These are phyloP conservation scores for Diplogasteroides magnus DNA, from an alignment of 1,140 invertebrate genomes.

Conservation along the genomic window DNA sequence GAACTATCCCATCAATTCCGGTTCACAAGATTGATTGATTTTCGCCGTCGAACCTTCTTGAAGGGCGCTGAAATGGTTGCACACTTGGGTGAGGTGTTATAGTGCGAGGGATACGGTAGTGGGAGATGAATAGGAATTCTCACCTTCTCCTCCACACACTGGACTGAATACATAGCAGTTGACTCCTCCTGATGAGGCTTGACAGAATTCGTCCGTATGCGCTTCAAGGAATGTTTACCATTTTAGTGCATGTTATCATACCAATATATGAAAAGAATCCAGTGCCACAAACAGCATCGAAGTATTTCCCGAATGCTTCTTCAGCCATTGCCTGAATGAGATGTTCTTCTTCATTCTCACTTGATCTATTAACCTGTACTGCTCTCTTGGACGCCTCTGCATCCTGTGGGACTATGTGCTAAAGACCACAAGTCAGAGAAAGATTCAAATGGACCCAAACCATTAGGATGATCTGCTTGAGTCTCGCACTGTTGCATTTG, in stretches of 20 bases:
- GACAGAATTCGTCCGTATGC: constrained; percentile 33
- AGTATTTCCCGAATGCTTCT: constrained; percentile 15
- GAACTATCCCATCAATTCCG: too few relatives aligned
- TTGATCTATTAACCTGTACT: too few relatives aligned
- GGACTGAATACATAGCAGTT: constrained; percentile 32
- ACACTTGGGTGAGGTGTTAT: too few relatives aligned
- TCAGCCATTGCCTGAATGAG: constrained; percentile 33
- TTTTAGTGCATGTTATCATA: background rate
- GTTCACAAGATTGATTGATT: too few relatives aligned
- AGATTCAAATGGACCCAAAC: constrained; percentile 2
- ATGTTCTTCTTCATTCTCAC: too few relatives aligned
- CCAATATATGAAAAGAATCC: constrained; percentile 33
- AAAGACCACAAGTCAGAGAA: background rate
- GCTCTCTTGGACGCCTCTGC: constrained; percentile 29
- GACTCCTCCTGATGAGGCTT: constrained; percentile 25
- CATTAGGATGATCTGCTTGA: constrained; percentile 22
- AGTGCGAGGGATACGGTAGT: too few relatives aligned
- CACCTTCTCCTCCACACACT: constrained; percentile 20
- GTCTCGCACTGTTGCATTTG: constrained; percentile 28
- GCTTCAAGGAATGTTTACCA: background rate
- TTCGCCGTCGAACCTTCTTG: too few relatives aligned
- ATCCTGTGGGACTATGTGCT: constrained; percentile 28
- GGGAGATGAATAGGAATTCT: too few relatives aligned
- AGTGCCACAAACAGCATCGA: constrained; percentile 30
- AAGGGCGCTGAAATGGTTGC: too few relatives aligned